A percentile compares a stretch with the other conserved stretches of the same genome.
These are phyloP conservation scores for Zalophus californianus DNA, from an alignment of 2,797 vertebrate genomes.

Conservation along the genomic window DNA sequence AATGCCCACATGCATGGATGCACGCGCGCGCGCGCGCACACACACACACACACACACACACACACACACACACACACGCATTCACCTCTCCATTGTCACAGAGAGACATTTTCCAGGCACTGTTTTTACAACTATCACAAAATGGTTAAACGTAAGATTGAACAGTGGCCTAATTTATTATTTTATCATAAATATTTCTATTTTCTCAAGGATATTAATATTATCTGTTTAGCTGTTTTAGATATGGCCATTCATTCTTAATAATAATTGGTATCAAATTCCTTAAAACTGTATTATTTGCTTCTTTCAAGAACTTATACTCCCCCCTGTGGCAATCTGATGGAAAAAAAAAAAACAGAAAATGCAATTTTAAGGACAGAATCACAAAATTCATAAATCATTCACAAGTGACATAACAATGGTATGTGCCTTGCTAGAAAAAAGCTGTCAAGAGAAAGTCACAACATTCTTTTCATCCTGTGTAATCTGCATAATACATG, in stretches of 20 bases:
- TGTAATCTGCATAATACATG: not conserved
- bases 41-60: not conserved
- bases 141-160: slow-evolving; percentile 18
- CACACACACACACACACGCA: not conserved
- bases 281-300: slow-evolving; percentile 32
- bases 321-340: slow-evolving; percentile 85
- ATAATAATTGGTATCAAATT: slow-evolving; percentile 21
- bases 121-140: not conserved
- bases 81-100: not conserved
- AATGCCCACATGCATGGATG: not conserved
- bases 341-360: slow-evolving; percentile 61
- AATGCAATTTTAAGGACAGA: not conserved
- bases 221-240: not conserved
- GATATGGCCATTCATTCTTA: not conserved
- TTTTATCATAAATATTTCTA: slow-evolving; percentile 45
- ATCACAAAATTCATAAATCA: slow-evolving; percentile 50
- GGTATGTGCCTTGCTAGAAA: slow-evolving; percentile 18
- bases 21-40: too few relatives aligned
- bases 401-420: slow-evolving; percentile 45
- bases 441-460: not conserved
- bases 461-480: not conserved
- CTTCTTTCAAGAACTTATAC: slow-evolving; percentile 82
- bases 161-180: not conserved
- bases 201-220: not conserved
- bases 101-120: not conserved